Evolutionary conservation across 2,888 invertebrate species (phyloP).

Genomic region (Autographa pulchrina): DNA sequence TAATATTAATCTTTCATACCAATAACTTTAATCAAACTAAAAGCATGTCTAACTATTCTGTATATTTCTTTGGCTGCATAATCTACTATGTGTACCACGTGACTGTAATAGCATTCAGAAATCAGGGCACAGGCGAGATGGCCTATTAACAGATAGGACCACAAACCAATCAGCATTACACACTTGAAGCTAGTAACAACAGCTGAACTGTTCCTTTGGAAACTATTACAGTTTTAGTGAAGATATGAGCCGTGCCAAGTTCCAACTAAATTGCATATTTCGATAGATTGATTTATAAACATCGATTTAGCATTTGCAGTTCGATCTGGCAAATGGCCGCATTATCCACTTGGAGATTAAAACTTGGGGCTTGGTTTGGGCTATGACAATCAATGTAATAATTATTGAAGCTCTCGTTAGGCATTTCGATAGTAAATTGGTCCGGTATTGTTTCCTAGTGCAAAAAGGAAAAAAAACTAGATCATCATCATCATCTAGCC

Average conservation of each 20-base stretch:
- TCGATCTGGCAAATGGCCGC: constrained; percentile 26
- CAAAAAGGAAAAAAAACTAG: too few relatives aligned
- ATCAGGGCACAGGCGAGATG: neutral
- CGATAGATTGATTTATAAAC: constrained; percentile 47
- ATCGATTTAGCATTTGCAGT: constrained; percentile 37
- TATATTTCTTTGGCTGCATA: too few relatives aligned
- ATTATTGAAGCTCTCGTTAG: neutral
- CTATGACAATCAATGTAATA: constrained; percentile 25
- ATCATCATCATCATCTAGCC: too few relatives aligned
- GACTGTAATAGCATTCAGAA: neutral
- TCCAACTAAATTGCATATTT: constrained; percentile 44
- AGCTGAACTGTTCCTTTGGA: constrained; percentile 39
- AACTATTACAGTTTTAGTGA: constrained; percentile 41
- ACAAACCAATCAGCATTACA: constrained; percentile 17
- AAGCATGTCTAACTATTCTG: too few relatives aligned
- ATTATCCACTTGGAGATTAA: constrained; percentile 32
- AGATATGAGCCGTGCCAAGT: constrained; percentile 47
- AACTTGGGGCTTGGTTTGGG: constrained; percentile 36
- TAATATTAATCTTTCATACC: too few relatives aligned
- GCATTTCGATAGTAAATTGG: too few relatives aligned
- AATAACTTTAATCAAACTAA: too few relatives aligned
- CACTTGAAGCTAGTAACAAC: constrained; percentile 34
- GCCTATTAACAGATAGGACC: neutral
- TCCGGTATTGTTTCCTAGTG: too few relatives aligned
- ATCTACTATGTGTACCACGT: neutral